Evolutionary conservation across 2,888 invertebrate genomes (phyloP).

Genomic region (Melanostoma mellinum): DNA sequence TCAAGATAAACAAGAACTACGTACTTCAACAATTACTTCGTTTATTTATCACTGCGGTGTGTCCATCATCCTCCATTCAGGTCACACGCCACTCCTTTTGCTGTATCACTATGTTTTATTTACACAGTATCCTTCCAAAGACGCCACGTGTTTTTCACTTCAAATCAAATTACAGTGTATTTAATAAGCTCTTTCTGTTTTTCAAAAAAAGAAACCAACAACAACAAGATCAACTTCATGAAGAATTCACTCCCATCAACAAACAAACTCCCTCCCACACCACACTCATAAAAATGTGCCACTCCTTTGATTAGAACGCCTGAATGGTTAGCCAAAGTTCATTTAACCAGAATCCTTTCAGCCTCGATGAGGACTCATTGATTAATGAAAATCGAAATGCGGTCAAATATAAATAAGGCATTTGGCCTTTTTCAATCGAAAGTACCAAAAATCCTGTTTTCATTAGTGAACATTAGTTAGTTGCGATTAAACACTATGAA

Average conservation of each 20-base stretch:
- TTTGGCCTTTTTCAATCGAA: slow-evolving; percentile 35
- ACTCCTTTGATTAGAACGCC: slow-evolving; percentile 46
- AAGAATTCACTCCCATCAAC: slow-evolving; percentile 42
- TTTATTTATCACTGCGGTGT: slow-evolving; percentile 37
- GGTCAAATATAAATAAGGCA: slow-evolving; percentile 66
- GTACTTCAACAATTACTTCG: slow-evolving; percentile 33
- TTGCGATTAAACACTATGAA: slow-evolving; percentile 71
- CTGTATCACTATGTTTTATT: slow-evolving; percentile 40
- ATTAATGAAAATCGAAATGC: slow-evolving; percentile 72
- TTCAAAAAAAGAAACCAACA: slow-evolving; percentile 27
- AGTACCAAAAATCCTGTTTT: slow-evolving; percentile 58
- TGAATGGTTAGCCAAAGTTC: slow-evolving; percentile 34
- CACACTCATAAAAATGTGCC: background rate
- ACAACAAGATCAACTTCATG: slow-evolving; percentile 31
- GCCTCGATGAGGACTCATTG: slow-evolving; percentile 57
- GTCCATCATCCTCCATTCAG: slow-evolving; percentile 43
- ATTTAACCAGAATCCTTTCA: slow-evolving; percentile 58
- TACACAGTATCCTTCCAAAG: slow-evolving; percentile 68
- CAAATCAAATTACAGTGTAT: slow-evolving; percentile 66
- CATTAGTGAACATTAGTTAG: slow-evolving; percentile 68
- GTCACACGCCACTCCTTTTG: slow-evolving; percentile 54
- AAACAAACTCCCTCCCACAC: background rate
- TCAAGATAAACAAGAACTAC: slow-evolving; percentile 41
- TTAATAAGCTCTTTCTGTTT: slow-evolving; percentile 67
- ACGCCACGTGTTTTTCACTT: slow-evolving; percentile 67